Conservation (phyloP, 2,888 invertebrate genomes). For the Lathronympha strigana region DNA sequence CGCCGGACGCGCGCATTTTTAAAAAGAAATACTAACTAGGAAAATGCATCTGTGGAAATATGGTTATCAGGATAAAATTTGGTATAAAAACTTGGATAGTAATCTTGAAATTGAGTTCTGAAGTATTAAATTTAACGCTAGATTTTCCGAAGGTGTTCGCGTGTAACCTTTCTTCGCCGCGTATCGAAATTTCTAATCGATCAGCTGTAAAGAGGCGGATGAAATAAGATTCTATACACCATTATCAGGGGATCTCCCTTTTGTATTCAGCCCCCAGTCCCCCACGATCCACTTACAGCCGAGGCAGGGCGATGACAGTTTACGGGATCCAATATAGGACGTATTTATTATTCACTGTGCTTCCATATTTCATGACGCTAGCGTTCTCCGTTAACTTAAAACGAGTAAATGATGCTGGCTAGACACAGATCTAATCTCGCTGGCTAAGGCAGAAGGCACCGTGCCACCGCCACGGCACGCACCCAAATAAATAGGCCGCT, state of each 20-base stretch:
- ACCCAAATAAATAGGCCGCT: slow-evolving; percentile 24
- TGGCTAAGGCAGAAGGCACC: slow-evolving; percentile 36
- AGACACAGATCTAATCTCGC: slow-evolving; percentile 47
- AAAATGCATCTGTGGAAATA: slow-evolving; percentile 17
- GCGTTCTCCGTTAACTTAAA: slow-evolving; percentile 60
- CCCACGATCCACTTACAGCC: slow-evolving; percentile 57
- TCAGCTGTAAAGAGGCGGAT: slow-evolving; percentile 56
- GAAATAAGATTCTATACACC: slow-evolving; percentile 61
- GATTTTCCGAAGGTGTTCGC: slow-evolving; percentile 1
- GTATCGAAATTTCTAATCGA: slow-evolving; percentile 52
- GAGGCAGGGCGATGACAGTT: slow-evolving; percentile 59
- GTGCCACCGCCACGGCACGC: slow-evolving; percentile 37
- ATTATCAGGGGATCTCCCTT: slow-evolving; percentile 57
- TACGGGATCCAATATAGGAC: slow-evolving; percentile 62
- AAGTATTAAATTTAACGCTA: slow-evolving; percentile 4
- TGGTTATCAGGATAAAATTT: not conserved
- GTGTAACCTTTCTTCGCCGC: slow-evolving; percentile 12
- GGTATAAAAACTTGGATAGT: not conserved
- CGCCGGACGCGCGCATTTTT: slow-evolving; percentile 17
- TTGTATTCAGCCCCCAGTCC: slow-evolving; percentile 55
- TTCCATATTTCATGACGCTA: slow-evolving; percentile 62
- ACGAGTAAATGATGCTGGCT: slow-evolving; percentile 56
- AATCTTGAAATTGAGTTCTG: not conserved
- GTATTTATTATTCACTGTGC: slow-evolving; percentile 69
- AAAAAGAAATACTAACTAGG: slow-evolving; percentile 16